Conservation (phyloP, 37 sponge, comb jelly and placozoan genomes). For the Aplysina aerophoba region DNA sequence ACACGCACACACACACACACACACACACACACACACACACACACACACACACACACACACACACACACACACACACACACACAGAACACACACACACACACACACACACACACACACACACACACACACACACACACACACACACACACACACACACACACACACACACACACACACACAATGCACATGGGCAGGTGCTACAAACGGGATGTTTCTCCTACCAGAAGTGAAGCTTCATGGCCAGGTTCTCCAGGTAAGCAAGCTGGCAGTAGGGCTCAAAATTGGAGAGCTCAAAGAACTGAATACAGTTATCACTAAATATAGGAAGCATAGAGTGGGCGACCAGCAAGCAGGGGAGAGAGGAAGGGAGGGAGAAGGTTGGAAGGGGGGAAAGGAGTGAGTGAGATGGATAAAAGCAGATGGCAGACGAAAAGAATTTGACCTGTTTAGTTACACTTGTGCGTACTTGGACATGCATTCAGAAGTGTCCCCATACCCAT, state of each 20-base stretch:
- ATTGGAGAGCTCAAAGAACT: constrained; percentile 88
- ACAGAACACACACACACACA: constrained; percentile 39
- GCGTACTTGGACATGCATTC: too few species aligned
- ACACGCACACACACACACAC: constrained; percentile 18
- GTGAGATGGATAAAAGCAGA: not conserved
- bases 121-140: constrained; percentile 12
- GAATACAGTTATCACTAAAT: constrained; percentile 84
- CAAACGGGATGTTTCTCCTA: constrained; percentile 13
- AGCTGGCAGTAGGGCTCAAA: constrained; percentile 98
- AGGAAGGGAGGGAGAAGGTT: not conserved
- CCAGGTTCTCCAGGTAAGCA: constrained; percentile 74
- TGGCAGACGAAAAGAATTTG: too few species aligned
- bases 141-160: constrained; percentile 24
- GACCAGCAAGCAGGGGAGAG: not conserved
- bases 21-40: constrained; percentile 30
- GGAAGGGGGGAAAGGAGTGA: not conserved
- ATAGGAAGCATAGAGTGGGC: not conserved
- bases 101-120: constrained; percentile 30
- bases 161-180: constrained; percentile 35
- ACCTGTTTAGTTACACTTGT: too few species aligned
- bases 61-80: constrained; percentile 34
- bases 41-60: constrained; percentile 35
- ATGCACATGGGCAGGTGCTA: constrained; percentile 58
- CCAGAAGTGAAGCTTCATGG: constrained; percentile 89
- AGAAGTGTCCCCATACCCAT: too few species aligned